Evolutionary conservation across 2,797 vertebrate genomes (phyloP).

Genomic region (Syndactyla subalaris): DNA sequence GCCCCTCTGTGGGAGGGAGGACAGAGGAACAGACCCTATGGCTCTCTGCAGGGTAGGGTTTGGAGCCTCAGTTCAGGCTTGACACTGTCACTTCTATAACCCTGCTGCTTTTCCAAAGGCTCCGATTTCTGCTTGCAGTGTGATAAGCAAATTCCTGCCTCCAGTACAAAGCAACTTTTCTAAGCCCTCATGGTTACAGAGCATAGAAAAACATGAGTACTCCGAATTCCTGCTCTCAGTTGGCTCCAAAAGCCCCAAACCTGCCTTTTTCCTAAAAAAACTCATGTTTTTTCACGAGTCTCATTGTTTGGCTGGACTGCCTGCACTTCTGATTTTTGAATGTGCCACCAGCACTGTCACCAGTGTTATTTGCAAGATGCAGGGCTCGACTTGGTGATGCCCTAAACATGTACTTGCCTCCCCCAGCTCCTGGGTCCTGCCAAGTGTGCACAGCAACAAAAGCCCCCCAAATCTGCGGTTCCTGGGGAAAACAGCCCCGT

Average conservation of each 20-base stretch:
- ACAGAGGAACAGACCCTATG: rapidly evolving
- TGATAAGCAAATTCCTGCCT: slow-evolving; percentile 19
- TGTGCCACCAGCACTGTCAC: background rate
- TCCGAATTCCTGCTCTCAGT: background rate
- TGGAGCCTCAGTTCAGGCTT: background rate
- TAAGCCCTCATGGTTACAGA: background rate
- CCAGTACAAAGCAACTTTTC: background rate
- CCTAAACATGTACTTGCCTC: background rate
- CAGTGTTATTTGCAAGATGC: background rate
- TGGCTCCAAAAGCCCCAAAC: background rate
- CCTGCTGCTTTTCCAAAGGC: background rate
- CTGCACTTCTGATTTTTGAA: background rate
- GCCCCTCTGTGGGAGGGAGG: background rate
- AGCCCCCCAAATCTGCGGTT: background rate
- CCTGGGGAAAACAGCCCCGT: background rate
- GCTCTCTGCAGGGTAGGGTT: background rate
- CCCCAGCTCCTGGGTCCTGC: background rate
- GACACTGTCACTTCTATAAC: background rate
- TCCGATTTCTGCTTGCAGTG: background rate
- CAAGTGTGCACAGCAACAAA: rapidly evolving
- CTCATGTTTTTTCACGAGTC: background rate
- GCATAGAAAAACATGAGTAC: background rate
- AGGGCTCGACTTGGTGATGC: background rate
- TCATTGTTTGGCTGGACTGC: background rate
- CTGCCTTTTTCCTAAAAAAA: background rate